Evolutionary conservation across 2,113 vertebrate species (phyloP).

Genomic region (Dipodomys merriami): DNA sequence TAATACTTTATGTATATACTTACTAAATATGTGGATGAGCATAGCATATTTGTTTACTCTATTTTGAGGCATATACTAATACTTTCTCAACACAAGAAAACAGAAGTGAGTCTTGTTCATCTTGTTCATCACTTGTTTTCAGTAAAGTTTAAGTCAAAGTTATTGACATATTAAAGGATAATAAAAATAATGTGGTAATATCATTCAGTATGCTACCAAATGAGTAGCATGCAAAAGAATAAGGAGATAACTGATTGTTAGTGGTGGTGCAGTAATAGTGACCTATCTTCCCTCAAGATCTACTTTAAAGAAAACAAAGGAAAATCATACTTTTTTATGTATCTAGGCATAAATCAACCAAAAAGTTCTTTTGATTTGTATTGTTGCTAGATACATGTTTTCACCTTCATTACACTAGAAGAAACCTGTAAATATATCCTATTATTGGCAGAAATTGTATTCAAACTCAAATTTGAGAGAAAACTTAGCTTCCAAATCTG

Average conservation of each 20-base stretch:
- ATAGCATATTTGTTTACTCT: background rate
- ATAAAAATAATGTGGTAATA: background rate
- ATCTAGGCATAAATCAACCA: constrained; percentile 5
- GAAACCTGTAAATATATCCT: background rate
- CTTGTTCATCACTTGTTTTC: background rate
- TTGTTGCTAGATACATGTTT: background rate
- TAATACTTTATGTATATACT: background rate
- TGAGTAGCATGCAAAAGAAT: background rate
- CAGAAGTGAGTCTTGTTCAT: background rate
- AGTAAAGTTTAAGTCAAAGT: background rate
- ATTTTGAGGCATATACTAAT: background rate
- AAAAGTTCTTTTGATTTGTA: background rate
- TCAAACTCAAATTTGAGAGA: background rate
- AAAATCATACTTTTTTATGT: background rate
- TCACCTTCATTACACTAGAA: background rate
- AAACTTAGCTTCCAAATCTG: background rate
- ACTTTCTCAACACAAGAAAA: background rate
- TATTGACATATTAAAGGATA: background rate
- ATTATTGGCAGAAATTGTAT: background rate
- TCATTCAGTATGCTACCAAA: background rate
- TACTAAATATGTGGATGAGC: background rate
- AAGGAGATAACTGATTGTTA: background rate
- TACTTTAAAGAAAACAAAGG: background rate
- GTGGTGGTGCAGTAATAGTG: accelerated
- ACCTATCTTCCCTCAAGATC: background rate